Base-by-base conservation (phyloP, 2,888 invertebrate genomes). In the Agonopterix alstromeriana region DNA sequence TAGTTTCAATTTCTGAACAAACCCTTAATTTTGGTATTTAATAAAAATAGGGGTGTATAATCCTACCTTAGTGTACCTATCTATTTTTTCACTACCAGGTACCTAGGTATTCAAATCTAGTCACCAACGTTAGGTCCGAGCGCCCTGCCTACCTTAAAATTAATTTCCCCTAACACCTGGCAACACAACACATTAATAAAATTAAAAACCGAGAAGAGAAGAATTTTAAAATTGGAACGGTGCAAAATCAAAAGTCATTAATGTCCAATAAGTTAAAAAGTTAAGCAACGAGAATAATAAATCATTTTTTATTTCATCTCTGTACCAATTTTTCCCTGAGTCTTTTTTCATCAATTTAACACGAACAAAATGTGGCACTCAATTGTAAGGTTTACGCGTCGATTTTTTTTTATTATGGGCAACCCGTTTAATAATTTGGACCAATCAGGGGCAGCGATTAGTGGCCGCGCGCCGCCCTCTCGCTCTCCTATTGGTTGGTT, bases 331-430 rank as follows among this genome's bases (percentile, higher is more conserved):
- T 83, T 80, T 80, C 78, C 65, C 27, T 5, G 64, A 73, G 79
- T 81, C 81, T 78, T 84, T 85, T 85, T 87, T 87, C 87, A 84
- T 86, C 84, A 86, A 84, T 86, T 86, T 84, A 83, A 84, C 82
- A 73, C 74, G 80, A 79, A 78, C 82, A 82, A 83, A 85, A 83
- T 82, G 78, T 80, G 79, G 78, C 85, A 83, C 79, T 84, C 86
- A 84, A 86, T 85, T 86, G 84, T 80, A 78, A 77, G 80, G 75
- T 82, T 84, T 83, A 63, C 64, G 67, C 51, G 49, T 52, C 48
- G 53, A 51, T 67, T 70, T 82, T 76, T 78, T 85, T 85, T 85
- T 81, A 77, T 76, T 73, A 73, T 63, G 68, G 74, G 76, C 79
- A 84, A 83, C 80, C 73, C 82, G 80, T 84, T 85, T 83, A 82